Evolutionary conservation across 2,797 vertebrate species (phyloP), one percentile per base, ranked within the genome.

Genomic region (Micromesistius poutassou): DNA sequence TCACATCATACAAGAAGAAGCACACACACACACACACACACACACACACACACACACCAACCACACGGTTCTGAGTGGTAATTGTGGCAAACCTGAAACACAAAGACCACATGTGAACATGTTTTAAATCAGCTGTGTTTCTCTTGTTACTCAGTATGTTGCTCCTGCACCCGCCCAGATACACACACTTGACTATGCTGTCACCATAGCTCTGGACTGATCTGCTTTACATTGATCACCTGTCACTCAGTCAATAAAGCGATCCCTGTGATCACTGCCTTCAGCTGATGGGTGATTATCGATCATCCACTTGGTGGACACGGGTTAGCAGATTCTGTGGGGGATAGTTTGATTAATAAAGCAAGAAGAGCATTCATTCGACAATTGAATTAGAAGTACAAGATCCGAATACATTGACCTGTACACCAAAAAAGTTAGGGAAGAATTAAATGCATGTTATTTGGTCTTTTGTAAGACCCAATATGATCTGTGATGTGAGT

Each of bases 181-280:
- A 50, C 22, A 12, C 13, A 5, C 31, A 31, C 42, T 71, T 72
- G 35, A 74, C 40, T 30, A 14, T 22, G 19, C 46, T 50, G 4
- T 50, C 16, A 22, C 50, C 50, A n/a, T 62, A n/a, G 5, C 22
- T 62, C 6, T 74, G 76, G 35, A 73, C 77, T 76, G 81, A 80
- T 86, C 85, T 74, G 75, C 28, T 71, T 40, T 74, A 78, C 77
- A 77, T 22, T 36, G 68, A 55, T 31, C 35, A n/a, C 30, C n/a
- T 72, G 36, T 80, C 1, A 83, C 75, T 30, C n/a, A 78, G 82
- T 85, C 68, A 79, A 30, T 85, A 79, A 80, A 25, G 30, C 46
- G 66, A 77, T 81, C 84, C 80, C 76, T 74, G 33, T 79, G 73
- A 85, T 82, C 79, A 71, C 75, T 75, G 75, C 79, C 8, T 74